Conservation (phyloP, 92 coral and sea anemone genomes). For the Umimayanthus kanabou region DNA sequence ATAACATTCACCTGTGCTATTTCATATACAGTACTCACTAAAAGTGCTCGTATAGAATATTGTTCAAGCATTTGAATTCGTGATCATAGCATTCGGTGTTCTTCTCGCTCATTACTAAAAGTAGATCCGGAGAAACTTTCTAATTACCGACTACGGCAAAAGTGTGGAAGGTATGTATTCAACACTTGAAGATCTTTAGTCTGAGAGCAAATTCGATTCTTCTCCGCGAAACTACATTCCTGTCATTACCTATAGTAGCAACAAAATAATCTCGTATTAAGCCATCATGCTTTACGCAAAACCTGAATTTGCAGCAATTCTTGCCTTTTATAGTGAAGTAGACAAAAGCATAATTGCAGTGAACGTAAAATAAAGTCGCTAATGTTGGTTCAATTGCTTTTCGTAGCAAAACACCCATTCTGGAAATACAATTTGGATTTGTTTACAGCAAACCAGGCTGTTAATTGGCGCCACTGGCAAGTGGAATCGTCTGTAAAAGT, state of each 20-base stretch:
- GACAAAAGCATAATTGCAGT: neutral
- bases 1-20: neutral
- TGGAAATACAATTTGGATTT: constrained; percentile 25
- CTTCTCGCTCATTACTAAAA: neutral
- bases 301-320: neutral
- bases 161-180: neutral
- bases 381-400: constrained; percentile 15
- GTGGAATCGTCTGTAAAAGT: constrained; percentile 28
- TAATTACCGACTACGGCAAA: neutral
- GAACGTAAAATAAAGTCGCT: neutral
- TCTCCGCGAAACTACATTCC: neutral
- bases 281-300: neutral
- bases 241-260: too few relatives aligned
- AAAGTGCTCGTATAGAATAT: neutral
- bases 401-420: constrained; percentile 14
- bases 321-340: neutral
- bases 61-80: constrained; percentile 3
- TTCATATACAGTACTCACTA: neutral
- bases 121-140: neutral
- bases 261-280: neutral
- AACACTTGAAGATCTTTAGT: neutral
- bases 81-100: neutral
- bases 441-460: constrained; percentile 23
- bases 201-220: neutral
- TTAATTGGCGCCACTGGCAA: constrained; percentile 37